Conservation (phyloP, 2,113 vertebrate species). For the Pygoscelis adeliae region DNA sequence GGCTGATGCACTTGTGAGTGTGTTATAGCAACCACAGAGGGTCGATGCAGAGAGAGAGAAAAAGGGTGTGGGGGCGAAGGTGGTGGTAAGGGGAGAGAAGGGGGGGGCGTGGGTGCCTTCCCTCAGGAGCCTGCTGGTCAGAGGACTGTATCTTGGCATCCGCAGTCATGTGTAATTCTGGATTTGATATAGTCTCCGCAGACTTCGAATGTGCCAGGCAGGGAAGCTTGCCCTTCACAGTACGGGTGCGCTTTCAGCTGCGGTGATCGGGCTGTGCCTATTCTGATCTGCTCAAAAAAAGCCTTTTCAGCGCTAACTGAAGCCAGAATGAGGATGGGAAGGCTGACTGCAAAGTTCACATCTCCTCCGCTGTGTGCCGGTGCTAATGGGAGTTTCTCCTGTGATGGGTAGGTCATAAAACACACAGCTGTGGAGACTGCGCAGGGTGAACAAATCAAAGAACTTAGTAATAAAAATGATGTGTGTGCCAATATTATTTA, state of each 20-base stretch:
- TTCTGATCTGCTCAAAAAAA: constrained; percentile 33
- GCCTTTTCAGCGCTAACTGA: not conserved
- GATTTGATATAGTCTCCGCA: not conserved
- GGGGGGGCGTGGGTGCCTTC: not conserved
- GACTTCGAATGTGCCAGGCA: constrained; percentile 5
- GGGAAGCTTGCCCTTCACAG: constrained; percentile 50
- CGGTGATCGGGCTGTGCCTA: not conserved
- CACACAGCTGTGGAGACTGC: not conserved
- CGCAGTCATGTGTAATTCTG: not conserved
- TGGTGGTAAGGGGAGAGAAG: not conserved
- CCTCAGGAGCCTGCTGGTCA: not conserved
- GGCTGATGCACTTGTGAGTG: not conserved
- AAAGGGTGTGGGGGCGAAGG: not conserved
- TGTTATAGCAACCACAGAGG: not conserved
- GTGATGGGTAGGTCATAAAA: constrained; percentile 40
- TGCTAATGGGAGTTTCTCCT: constrained; percentile 29
- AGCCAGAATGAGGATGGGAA: not conserved
- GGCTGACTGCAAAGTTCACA: constrained; percentile 22
- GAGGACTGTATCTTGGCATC: not conserved
- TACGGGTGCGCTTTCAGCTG: not conserved
- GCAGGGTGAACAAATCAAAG: constrained; percentile 40
- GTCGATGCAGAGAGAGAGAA: not conserved
- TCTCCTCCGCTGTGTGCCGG: not conserved
- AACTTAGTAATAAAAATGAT: constrained; percentile 53
- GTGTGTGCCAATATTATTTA: constrained; percentile 54